These are phyloP conservation scores for Leistus spinibarbis DNA, from an alignment of 2,888 invertebrate species.

Conservation along the genomic window DNA sequence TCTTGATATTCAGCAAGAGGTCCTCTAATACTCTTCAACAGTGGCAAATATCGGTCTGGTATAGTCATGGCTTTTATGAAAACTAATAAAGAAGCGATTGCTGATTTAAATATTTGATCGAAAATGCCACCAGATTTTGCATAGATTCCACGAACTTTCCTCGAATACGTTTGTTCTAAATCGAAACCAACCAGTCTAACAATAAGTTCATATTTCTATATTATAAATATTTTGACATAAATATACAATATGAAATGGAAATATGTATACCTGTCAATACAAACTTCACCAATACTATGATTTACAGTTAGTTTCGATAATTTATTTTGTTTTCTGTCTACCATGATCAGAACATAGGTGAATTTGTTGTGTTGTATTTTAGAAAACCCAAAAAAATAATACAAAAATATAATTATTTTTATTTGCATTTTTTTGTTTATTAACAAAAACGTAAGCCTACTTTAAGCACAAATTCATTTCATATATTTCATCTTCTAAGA, in stretches of 20 bases:
- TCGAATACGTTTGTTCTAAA: too few species aligned
- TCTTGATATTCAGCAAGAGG: constrained; percentile 54
- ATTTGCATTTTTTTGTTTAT: constrained; percentile 22
- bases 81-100: neutral
- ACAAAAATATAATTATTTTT: constrained; percentile 23
- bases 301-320: neutral
- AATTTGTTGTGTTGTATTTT: neutral
- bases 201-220: neutral
- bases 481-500: constrained; percentile 43
- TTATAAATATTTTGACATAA: neutral
- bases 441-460: constrained; percentile 16
- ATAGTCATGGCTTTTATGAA: neutral
- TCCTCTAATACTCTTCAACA: constrained; percentile 46
- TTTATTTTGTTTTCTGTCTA: neutral
- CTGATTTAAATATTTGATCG: too few species aligned
- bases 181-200: neutral
- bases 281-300: neutral
- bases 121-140: too few species aligned
- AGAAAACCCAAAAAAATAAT: neutral
- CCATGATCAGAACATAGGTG: neutral
- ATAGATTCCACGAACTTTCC: too few species aligned
- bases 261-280: neutral
- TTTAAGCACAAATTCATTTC: neutral
- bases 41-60: constrained; percentile 36
- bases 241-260: neutral